These are phyloP conservation scores for Coleophora flavipennella DNA, from an alignment of 2,888 invertebrate genomes.

Conservation along the genomic window DNA sequence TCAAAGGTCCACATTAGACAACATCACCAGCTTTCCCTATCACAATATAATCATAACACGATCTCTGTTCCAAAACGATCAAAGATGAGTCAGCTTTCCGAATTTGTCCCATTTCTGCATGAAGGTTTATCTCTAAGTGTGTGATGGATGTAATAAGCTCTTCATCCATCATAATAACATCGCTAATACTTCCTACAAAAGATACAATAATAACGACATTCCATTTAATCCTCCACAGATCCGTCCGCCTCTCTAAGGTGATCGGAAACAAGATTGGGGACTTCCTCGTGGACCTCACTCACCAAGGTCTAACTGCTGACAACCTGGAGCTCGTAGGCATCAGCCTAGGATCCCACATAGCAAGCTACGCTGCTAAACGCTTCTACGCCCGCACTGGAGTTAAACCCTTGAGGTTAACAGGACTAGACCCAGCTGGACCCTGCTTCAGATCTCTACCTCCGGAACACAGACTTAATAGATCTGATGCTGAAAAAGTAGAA, in stretches of 20 bases:
- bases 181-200: no score
- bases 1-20: no score
- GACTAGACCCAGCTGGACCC: constrained; percentile 58
- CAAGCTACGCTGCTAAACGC: constrained; percentile 43
- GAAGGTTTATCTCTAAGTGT: no score
- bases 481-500: constrained; percentile 45
- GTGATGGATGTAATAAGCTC: no score
- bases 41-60: no score
- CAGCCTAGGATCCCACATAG: constrained; percentile 53
- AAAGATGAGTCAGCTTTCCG: no score
- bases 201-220: not conserved
- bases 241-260: constrained; percentile 41
- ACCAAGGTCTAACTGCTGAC: constrained; percentile 38
- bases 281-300: constrained; percentile 38
- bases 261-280: constrained; percentile 51
- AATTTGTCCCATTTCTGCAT: no score
- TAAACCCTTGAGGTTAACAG: constrained; percentile 47
- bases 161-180: no score
- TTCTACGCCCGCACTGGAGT: constrained; percentile 43
- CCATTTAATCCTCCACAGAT: constrained; percentile 30
- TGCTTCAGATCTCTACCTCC: constrained; percentile 42
- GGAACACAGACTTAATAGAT: constrained; percentile 29
- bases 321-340: constrained; percentile 49
- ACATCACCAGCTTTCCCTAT: no score
- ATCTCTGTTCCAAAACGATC: no score